A percentile compares a stretch with the other conserved stretches of the same genome.
Conservation (phyloP, 2,113 vertebrate genomes). For the Melozone crissalis region DNA sequence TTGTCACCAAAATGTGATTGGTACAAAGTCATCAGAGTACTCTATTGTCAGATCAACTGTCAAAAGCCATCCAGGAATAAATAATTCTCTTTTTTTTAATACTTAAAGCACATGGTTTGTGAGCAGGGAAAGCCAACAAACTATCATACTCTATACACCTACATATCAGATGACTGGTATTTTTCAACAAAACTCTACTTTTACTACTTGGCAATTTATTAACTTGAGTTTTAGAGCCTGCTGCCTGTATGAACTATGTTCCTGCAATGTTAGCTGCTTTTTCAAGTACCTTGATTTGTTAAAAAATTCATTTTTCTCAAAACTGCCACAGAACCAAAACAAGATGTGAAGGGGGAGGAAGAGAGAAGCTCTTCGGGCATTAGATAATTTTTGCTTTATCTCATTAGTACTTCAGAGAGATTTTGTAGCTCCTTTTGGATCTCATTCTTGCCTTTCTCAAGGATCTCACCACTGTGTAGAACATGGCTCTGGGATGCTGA, state of each 20-base stretch:
- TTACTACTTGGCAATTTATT: neutral
- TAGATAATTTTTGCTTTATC: neutral
- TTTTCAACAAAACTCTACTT: neutral
- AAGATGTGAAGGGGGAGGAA: neutral
- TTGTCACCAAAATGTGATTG: neutral
- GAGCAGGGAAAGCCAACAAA: conserved; percentile 6
- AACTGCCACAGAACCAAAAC: neutral
- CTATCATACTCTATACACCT: neutral
- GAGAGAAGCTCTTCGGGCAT: neutral
- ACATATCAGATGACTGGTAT: neutral
- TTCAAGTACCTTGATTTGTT: neutral
- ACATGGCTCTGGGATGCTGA: neutral
- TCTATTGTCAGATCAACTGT: neutral
- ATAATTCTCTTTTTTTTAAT: neutral
- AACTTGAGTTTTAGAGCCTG: neutral
- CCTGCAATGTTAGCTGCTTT: neutral
- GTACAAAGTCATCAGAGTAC: neutral
- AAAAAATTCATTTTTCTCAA: neutral
- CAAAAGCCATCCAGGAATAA: neutral
- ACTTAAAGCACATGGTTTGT: neutral
- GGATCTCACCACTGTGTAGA: neutral
- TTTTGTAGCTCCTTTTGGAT: neutral
- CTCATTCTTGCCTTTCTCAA: neutral
- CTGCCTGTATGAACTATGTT: neutral
- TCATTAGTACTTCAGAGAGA: neutral